phyloP scores from a whole-genome alignment of 1,140 invertebrate genomes.

The Bradysia coprophila region DNA sequence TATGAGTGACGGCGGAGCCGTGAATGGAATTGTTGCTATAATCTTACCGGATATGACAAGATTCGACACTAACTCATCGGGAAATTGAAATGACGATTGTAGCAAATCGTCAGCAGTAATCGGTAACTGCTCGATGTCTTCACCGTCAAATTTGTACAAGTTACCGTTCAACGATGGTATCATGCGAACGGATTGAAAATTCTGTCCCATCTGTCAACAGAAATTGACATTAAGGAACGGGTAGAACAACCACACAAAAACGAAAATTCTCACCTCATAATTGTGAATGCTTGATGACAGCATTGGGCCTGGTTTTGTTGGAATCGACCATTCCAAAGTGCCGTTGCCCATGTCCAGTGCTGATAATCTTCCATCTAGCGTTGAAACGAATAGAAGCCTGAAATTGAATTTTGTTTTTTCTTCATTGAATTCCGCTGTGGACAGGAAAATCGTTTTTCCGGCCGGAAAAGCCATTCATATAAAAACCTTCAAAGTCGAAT shows the following conservation, averaged over 20 bases:
- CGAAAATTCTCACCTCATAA: slow-evolving; percentile 37
- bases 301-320: slow-evolving; percentile 50
- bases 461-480: too few species aligned
- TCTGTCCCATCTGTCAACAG: slow-evolving; percentile 52
- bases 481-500: too few species aligned
- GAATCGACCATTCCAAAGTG: slow-evolving; percentile 49
- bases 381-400: slow-evolving; percentile 66
- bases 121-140: slow-evolving; percentile 68
- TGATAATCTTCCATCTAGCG: slow-evolving; percentile 67
- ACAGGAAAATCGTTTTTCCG: too few species aligned
- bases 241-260: not conserved
- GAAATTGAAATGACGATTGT: slow-evolving; percentile 63
- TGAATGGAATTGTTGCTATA: not conserved
- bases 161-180: slow-evolving; percentile 82
- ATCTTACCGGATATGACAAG: slow-evolving; percentile 64
- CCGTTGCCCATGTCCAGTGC: slow-evolving; percentile 50
- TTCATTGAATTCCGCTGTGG: too few species aligned
- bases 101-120: slow-evolving; percentile 71
- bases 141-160: slow-evolving; percentile 80
- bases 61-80: slow-evolving; percentile 66
- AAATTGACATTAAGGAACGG: slow-evolving; percentile 4
- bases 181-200: slow-evolving; percentile 68
- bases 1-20: not conserved
- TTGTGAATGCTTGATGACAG: slow-evolving; percentile 70
- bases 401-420: too few species aligned